Percentiles rank a stretch among this genome's conserved stretches.
Evolutionary conservation across 1,140 invertebrate species (phyloP).

Genomic region (Elysia chlorotica): DNA sequence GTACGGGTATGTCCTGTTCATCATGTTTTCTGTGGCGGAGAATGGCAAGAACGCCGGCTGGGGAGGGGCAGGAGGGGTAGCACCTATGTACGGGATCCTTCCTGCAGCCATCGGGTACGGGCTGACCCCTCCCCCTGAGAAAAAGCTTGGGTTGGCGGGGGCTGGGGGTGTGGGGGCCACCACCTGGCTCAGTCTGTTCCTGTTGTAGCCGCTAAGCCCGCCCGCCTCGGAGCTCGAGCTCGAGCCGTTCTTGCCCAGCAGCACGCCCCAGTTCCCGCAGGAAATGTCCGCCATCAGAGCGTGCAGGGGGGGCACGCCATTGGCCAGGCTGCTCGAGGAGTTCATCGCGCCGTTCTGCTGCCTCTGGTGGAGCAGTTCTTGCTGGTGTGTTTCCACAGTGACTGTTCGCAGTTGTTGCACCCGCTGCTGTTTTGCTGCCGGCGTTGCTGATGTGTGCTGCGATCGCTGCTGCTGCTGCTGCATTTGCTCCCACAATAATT

Average conservation of each 20-base stretch:
- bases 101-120: no score
- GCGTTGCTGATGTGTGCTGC: not conserved
- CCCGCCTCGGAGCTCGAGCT: conserved; percentile 17
- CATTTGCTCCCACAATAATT: no score
- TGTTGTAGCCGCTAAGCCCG: not conserved
- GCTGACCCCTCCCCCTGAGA: not conserved
- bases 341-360: no score
- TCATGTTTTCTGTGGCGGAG: no score
- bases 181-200: no score
- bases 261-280: conserved; percentile 20
- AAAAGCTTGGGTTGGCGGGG: not conserved
- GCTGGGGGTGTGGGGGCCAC: not conserved
- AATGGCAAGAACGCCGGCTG: no score
- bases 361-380: no score
- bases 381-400: conserved; percentile 5
- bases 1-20: no score
- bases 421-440: not conserved
- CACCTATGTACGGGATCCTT: no score
- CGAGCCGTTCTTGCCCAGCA: conserved; percentile 19
- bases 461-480: not conserved
- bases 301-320: not conserved
- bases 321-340: no score
- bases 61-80: no score
- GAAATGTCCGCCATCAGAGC: conserved; percentile 20
- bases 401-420: not conserved